Base-by-base conservation (phyloP, 2,888 invertebrate species). In the Bhutanitis thaidina region DNA sequence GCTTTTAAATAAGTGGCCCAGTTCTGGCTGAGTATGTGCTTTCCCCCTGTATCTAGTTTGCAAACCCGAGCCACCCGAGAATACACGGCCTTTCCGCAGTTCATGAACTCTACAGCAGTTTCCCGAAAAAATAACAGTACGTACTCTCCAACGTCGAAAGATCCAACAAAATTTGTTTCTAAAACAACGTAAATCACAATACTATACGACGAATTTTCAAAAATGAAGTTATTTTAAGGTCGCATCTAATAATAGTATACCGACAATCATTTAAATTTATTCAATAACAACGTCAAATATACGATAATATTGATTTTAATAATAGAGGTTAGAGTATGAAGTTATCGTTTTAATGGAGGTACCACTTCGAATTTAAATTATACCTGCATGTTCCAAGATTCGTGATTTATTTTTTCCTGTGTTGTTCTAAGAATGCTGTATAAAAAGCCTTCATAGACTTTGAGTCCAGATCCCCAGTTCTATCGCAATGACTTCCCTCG, bases 71-170 rank as follows among this genome's bases (percentile, higher is more conserved):
- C 94, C 40, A 95, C 93, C 45, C 94, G 82, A 20, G 94, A 94
- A 74, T 93, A 94, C 53, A 94, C 91, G 16, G 92, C 92, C 73
- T 93, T 92, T 51, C 93, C 93, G 68, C 93, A 93, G 74, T 92
- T 92, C 80, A 92, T 92, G 72, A 93, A 92, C 77, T 91, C 91
- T 43, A 93, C 91, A 0, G 94, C 94, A 15, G 91, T 91, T 75
- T 94, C 94, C 25, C 94, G 91, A 78, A 94, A 93, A 90, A 94
- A 94, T 83, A 94, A 92, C 69, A 92, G 90, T 34, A 94, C 93
- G 69, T 92, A 92, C 54, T 93, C 92, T 10, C 92, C 93, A 27
- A 92, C 91, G 67, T 93, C 93, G 74, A 92, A 93, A 32, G 93
- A 93, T 15, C 92, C 93, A 52, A 93, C 93, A 73, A 94, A 94